Evolutionary conservation across 2,797 vertebrate species (phyloP).

Genomic region (Sebastes iracundus): DNA sequence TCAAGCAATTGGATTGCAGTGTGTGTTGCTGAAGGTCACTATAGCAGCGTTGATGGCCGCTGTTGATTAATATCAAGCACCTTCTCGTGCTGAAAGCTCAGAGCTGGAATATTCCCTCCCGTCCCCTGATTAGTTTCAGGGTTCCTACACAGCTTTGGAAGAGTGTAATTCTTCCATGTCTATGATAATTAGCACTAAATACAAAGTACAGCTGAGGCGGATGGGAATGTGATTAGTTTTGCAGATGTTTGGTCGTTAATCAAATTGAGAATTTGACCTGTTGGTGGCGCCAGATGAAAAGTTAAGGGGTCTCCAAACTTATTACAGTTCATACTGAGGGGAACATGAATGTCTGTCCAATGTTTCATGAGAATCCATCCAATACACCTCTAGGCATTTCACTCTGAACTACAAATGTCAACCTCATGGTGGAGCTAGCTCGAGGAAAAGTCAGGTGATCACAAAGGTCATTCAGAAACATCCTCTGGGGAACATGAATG

Average conservation of each 20-base stretch:
- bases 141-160: neutral
- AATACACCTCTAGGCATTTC: neutral
- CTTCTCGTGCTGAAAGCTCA: neutral
- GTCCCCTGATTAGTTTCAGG: neutral
- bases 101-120: neutral
- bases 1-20: neutral
- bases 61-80: conserved; percentile 7
- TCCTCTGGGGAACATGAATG: neutral
- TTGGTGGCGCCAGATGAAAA: neutral
- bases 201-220: neutral
- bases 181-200: neutral
- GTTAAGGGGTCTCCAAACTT: no score
- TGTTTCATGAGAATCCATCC: neutral
- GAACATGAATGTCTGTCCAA: neutral
- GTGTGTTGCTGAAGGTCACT: neutral
- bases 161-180: neutral
- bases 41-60: neutral
- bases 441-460: neutral
- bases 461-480: neutral
- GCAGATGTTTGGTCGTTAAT: neutral
- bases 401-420: neutral
- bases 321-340: no score
- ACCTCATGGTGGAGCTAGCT: no score
- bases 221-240: neutral
- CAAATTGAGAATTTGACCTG: neutral